Percentiles rank a stretch among this genome's conserved stretches.
Evolutionary conservation across 2,888 invertebrate species (phyloP).

Genomic region (Onchidella celtica): DNA sequence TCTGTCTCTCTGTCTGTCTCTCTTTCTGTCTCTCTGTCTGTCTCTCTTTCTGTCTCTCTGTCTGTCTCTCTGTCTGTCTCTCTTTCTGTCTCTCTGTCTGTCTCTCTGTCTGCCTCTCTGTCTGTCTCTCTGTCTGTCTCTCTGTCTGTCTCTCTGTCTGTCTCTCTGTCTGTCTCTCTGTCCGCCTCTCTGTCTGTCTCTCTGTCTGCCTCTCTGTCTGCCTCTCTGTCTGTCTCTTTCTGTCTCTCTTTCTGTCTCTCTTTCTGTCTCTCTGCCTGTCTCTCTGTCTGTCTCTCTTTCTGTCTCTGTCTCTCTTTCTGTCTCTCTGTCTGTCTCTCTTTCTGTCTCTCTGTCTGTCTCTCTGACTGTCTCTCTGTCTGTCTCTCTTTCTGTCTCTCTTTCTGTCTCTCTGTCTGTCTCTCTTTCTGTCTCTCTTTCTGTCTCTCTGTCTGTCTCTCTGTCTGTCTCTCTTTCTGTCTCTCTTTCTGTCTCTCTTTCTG

Average conservation of each 20-base stretch:
- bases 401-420: background rate
- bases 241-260: background rate
- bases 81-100: background rate
- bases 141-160: background rate
- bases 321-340: background rate
- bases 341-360: too few species aligned
- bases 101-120: too few species aligned
- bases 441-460: constrained; percentile 1
- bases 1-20: background rate
- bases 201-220: too few species aligned
- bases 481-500: background rate
- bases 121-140: background rate
- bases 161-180: background rate
- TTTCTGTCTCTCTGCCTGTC: background rate
- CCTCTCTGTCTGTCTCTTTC: background rate
- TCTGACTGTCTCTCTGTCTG: background rate
- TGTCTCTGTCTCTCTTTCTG: background rate
- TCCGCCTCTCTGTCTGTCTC: background rate
- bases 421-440: background rate
- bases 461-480: background rate
- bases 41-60: background rate
- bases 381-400: background rate
- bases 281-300: too few species aligned
- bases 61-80: background rate
- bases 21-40: too few species aligned